Conservation (phyloP, 2,888 invertebrate genomes). For the Clivina fossor region DNA sequence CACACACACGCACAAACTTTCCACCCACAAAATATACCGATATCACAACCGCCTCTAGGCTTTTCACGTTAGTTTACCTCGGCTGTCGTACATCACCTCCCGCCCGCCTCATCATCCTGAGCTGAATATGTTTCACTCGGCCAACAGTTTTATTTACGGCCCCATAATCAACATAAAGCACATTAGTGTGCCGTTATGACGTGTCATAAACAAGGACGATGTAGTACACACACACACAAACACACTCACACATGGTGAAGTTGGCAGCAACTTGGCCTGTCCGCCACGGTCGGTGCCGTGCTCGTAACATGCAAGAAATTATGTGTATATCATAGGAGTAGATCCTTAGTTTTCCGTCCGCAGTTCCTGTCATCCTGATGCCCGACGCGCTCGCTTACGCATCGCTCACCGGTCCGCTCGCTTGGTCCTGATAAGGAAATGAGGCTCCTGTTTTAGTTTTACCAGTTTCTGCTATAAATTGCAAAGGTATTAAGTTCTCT, state of each 20-base stretch:
- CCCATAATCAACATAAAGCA: slow-evolving; percentile 29
- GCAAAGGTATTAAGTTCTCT: slow-evolving; percentile 20
- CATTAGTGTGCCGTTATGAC: slow-evolving; percentile 29
- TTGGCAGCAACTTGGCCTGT: slow-evolving; percentile 31
- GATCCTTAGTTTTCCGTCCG: neutral
- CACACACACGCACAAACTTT: neutral
- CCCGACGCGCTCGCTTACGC: neutral
- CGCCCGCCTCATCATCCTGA: too few relatives aligned
- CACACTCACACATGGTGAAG: slow-evolving; percentile 15
- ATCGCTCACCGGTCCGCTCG: slow-evolving; percentile 8
- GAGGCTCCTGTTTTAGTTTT: slow-evolving; percentile 24
- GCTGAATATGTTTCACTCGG: too few relatives aligned
- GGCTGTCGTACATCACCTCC: too few relatives aligned
- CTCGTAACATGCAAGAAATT: slow-evolving; percentile 26
- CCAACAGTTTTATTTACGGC: slow-evolving; percentile 29
- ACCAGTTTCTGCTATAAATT: slow-evolving; percentile 29
- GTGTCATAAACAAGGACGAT: slow-evolving; percentile 30
- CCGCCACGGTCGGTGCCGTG: too few relatives aligned
- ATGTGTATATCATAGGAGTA: slow-evolving; percentile 14
- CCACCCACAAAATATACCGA: slow-evolving; percentile 7
- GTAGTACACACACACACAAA: slow-evolving; percentile 3
- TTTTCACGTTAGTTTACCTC: too few relatives aligned
- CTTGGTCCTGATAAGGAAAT: slow-evolving; percentile 25
- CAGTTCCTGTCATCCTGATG: neutral
- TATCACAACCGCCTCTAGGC: too few relatives aligned